Conservation (phyloP, 1,140 invertebrate species). For the Polypedilum vanderplanki region DNA sequence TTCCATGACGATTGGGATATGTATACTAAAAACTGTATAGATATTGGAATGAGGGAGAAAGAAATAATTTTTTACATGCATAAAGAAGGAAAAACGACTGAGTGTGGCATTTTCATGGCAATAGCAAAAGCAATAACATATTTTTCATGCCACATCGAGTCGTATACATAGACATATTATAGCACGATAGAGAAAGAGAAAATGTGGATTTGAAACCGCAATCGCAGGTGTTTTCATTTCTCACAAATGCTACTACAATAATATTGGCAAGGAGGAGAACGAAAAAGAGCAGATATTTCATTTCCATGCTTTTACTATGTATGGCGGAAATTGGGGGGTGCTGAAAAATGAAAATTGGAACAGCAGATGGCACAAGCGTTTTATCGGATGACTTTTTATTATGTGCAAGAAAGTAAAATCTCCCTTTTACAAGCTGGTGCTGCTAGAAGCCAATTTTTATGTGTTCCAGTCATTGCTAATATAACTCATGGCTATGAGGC, state of each 20-base stretch:
- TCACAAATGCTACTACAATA: slow-evolving; percentile 28
- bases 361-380: slow-evolving; percentile 22
- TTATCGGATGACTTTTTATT: slow-evolving; percentile 14
- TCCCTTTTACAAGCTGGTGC: background rate
- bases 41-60: background rate
- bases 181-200: background rate
- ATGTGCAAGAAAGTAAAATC: slow-evolving; percentile 11
- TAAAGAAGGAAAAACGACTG: background rate
- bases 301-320: slow-evolving; percentile 9
- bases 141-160: background rate
- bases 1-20: background rate
- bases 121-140: background rate
- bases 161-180: background rate
- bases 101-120: background rate
- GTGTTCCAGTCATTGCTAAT: background rate
- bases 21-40: background rate
- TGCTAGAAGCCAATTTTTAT: background rate
- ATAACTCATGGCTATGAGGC: background rate
- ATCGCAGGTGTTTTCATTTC: slow-evolving; percentile 9
- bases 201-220: slow-evolving; percentile 16
- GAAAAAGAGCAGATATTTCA: slow-evolving; percentile 8
- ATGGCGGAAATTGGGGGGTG: background rate
- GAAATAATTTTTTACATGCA: background rate
- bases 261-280: background rate
- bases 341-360: slow-evolving; percentile 23